These are phyloP conservation scores for Gopherus flavomarginatus DNA, from an alignment of 2,113 vertebrate species.

Conservation along the genomic window DNA sequence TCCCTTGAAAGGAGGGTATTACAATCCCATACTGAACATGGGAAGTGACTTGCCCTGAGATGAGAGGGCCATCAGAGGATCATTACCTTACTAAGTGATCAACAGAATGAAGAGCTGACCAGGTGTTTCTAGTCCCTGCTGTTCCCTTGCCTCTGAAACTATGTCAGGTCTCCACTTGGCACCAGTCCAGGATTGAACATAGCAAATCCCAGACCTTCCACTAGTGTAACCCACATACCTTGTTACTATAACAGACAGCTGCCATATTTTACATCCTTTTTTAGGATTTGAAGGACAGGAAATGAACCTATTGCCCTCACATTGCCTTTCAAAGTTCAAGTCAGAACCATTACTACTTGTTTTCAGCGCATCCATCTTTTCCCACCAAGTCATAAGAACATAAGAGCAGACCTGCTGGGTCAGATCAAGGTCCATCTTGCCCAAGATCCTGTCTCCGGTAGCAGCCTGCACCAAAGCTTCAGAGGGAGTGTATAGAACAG, in stretches of 20 bases:
- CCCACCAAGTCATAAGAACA: neutral
- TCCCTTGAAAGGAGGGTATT: neutral
- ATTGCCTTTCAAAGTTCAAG: accelerated
- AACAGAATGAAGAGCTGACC: neutral
- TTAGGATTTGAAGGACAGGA: neutral
- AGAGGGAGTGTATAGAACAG: too few species aligned
- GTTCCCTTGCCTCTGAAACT: neutral
- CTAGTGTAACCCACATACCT: neutral
- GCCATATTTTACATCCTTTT: neutral
- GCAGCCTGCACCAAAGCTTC: too few species aligned
- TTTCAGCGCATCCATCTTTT: neutral
- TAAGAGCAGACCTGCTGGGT: too few species aligned
- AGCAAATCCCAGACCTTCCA: neutral
- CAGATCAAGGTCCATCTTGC: neutral
- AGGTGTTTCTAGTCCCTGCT: neutral
- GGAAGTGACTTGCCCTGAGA: neutral
- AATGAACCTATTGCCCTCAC: neutral
- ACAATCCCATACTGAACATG: neutral
- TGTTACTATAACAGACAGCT: neutral
- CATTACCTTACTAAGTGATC: neutral
- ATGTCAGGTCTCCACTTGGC: neutral
- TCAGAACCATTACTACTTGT: neutral
- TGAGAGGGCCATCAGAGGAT: neutral
- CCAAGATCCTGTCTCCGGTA: too few species aligned
- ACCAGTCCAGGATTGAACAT: neutral